Evolutionary conservation across 92 coral and sea anemone species (phyloP), one percentile per base, ranked within the genome.

Genomic region (Porites rus): DNA sequence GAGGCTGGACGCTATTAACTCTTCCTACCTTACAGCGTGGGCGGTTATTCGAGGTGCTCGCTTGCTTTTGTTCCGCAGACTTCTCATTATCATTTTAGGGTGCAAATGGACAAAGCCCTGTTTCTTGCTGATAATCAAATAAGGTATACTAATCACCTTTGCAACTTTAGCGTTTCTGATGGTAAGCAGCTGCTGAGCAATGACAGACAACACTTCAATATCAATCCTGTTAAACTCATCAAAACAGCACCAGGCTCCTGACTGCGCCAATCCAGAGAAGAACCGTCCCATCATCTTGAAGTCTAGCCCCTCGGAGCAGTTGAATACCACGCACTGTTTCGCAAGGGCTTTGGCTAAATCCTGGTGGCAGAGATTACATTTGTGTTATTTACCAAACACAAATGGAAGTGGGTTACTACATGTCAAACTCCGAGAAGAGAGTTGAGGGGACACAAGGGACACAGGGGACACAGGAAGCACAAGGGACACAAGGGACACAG

Each of bases 171-270:
- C 99, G 69, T 97, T 97, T 74, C 99, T 93, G 76, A 97, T 97
- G 65, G 99, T 97, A 60, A 97, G 92, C 9, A 97, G 91, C 87
- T 97, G 99, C 81, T 97, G 99, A 0, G 99, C 99, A 69, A 97
- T 97, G 79, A 97, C 99, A 87, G 99, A 95, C 88, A 97, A 61
- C 86, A 97, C 99, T 82, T 97, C 99, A 70, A 97, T 97, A 78
- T 97, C 99, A 79, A 97, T 97, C 77, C 99, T 95, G 79, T 97
- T 97, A 88, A 97, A 97, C 90, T 97, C 99, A 74, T 97, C 99
- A 79, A 97, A 97, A 79, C 99, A 97, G 83, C 99, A 97, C 99
- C 99, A 97, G 53, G 99, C 99, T 17, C 99, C 99, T 61, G 99
- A 97, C 91, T 96, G 98, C 53, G 99, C 99, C 59, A 97, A 82